phyloP scores from a whole-genome alignment of 2,113 vertebrate genomes.

The Dipodomys ordii region DNA sequence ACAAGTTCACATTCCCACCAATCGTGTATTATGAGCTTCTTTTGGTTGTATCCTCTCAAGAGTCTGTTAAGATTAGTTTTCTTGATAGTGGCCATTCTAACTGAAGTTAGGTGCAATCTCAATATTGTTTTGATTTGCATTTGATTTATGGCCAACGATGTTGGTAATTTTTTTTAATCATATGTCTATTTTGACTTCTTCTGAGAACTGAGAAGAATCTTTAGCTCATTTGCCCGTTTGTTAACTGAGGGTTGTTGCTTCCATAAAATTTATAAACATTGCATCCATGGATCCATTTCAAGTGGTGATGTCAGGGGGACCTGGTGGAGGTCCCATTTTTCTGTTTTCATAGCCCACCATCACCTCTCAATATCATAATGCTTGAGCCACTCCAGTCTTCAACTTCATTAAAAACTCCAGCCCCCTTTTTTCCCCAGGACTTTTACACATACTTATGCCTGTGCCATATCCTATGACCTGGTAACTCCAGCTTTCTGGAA shows the following conservation, averaged over 20 bases:
- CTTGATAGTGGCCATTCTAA: too few species aligned
- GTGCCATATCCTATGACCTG: not conserved
- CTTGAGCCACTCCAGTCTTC: not conserved
- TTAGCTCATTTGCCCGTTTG: too few species aligned
- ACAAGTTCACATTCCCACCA: too few species aligned
- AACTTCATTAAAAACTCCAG: not conserved
- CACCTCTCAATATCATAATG: accelerated
- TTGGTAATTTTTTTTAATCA: too few species aligned
- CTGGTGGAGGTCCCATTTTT: not conserved
- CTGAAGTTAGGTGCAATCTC: too few species aligned
- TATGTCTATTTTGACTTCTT: too few species aligned
- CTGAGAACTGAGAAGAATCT: too few species aligned
- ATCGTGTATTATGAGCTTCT: too few species aligned
- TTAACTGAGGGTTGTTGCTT: not conserved
- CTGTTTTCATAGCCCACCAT: accelerated
- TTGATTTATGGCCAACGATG: too few species aligned
- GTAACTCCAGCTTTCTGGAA: not conserved
- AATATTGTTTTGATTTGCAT: too few species aligned
- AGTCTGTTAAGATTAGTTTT: too few species aligned
- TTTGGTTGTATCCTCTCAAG: too few species aligned
- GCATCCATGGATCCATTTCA: not conserved
- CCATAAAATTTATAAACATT: not conserved
- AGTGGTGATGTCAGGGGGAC: not conserved
- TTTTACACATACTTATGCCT: not conserved
- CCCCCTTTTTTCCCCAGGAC: not conserved